Evolutionary conservation across 1,140 invertebrate species (phyloP), one percentile per base, ranked within the genome.

Genomic region (Thaumatotibia leucotreta): DNA sequence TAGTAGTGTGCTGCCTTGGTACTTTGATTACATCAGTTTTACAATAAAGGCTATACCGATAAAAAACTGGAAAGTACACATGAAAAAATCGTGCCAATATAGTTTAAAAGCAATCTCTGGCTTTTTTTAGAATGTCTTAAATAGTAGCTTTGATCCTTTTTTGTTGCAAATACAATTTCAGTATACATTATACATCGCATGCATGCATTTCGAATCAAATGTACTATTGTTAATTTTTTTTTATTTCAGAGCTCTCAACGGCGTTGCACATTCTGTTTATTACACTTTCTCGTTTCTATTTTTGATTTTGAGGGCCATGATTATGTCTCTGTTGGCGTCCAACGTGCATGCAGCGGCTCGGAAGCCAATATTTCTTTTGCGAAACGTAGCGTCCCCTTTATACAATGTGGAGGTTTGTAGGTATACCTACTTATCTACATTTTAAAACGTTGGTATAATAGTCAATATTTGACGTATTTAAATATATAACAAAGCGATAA

Each of bases 241-340:
- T 27, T 49, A 11, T 71, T 74, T 27, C 54, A 74, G 49, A 58
- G 70, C 39, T 8, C 0, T 75, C 65, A 22, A 24, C 50, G 1
- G 61, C 35, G 35, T 75, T 5, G 24, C 20, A 2, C 58, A 80
- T 35, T 62, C 70, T 0, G 31, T 65, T 9, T 83, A 82, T 67
- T 83, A 79, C 39, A 32, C 70, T 0, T 82, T 73, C 54, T 83
- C 80, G 0, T 74, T 77, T 17, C 0, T 71, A 1, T 83, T 80
- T 35, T 58, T 84, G 8, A 64, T 82, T 17, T 27, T 70, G 6
- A 69, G 80, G 61, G 67, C 77, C 0, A 20, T 61, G 2, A 24
- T 69, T 1, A 69, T 78, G 24, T 80, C 71, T 0, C 31, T 75
- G 4, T 58, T 76, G 11, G 79, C 79, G 0, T 77, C 79, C 1